A percentile compares a stretch with the other conserved stretches of the same genome.
Evolutionary conservation across 2,888 invertebrate genomes (phyloP).

Genomic region (Anorthoa munda): DNA sequence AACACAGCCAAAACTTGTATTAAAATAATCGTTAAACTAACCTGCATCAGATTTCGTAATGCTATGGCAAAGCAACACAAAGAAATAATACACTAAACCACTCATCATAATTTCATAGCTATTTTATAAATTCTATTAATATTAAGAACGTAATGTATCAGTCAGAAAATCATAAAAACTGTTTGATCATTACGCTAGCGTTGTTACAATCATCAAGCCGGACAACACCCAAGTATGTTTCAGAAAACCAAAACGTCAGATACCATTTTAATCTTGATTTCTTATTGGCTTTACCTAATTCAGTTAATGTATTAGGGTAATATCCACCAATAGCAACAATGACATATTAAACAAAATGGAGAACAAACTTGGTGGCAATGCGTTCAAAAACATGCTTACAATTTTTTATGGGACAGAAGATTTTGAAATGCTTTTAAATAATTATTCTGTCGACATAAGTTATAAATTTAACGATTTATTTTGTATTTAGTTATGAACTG

Average conservation of each 20-base stretch:
- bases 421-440: background rate
- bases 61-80: slow-evolving; percentile 85
- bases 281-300: slow-evolving; percentile 37
- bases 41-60: slow-evolving; percentile 83
- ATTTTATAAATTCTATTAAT: slow-evolving; percentile 57
- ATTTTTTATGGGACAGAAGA: accelerated
- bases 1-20: slow-evolving; percentile 23
- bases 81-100: slow-evolving; percentile 83
- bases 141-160: slow-evolving; percentile 68
- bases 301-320: accelerated
- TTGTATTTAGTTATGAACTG: background rate
- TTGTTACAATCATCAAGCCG: slow-evolving; percentile 81
- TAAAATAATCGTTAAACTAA: slow-evolving; percentile 74
- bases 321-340: slow-evolving; percentile 39
- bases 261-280: accelerated
- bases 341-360: background rate
- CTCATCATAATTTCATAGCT: slow-evolving; percentile 90
- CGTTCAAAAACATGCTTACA: slow-evolving; percentile 15
- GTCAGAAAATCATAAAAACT: slow-evolving; percentile 81
- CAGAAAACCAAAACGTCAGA: slow-evolving; percentile 25
- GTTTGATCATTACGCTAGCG: slow-evolving; percentile 89
- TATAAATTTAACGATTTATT: too few relatives aligned
- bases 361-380: slow-evolving; percentile 21
- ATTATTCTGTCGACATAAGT: background rate
- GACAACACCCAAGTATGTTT: slow-evolving; percentile 86